Conservation (phyloP, 1,140 invertebrate species). For the Wiebesia pumilae region DNA sequence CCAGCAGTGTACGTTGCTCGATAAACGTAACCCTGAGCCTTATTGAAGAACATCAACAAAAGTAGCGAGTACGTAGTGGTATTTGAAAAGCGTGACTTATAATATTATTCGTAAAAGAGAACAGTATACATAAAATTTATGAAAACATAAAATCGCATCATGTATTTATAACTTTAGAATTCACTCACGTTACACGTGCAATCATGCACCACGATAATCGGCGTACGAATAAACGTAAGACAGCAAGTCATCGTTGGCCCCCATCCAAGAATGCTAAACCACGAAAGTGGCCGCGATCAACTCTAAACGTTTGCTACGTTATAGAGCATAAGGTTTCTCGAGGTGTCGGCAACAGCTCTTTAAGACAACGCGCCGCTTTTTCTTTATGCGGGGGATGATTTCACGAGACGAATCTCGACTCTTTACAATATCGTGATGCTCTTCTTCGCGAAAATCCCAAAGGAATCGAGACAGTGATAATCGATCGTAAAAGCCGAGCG, state of each 20-base stretch:
- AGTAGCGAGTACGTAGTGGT: not conserved
- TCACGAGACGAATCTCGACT: slow-evolving; percentile 11
- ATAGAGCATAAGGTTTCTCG: not conserved
- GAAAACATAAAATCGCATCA: not conserved
- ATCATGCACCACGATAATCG: not conserved
- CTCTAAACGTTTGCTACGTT: slow-evolving; percentile 53
- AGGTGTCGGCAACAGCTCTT: not conserved
- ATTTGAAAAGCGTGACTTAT: not conserved
- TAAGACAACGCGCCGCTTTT: slow-evolving; percentile 41
- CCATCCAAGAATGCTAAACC: slow-evolving; percentile 45
- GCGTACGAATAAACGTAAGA: not conserved
- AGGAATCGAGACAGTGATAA: slow-evolving; percentile 64
- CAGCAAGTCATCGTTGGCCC: not conserved
- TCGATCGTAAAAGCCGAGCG: slow-evolving; percentile 68
- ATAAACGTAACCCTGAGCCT: not conserved
- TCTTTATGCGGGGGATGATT: slow-evolving; percentile 16
- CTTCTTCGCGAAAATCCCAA: slow-evolving; percentile 20
- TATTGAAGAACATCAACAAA: not conserved
- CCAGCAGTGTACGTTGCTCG: not conserved
- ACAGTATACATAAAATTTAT: not conserved
- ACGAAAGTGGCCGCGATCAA: slow-evolving; percentile 64
- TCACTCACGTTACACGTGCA: not conserved
- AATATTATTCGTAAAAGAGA: not conserved
- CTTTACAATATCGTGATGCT: slow-evolving; percentile 38
- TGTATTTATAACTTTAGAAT: not conserved